Percentiles rank a stretch among this genome's conserved stretches.
phyloP scores from a whole-genome alignment of 1,140 invertebrate species.

The Ectropis grisescens region DNA sequence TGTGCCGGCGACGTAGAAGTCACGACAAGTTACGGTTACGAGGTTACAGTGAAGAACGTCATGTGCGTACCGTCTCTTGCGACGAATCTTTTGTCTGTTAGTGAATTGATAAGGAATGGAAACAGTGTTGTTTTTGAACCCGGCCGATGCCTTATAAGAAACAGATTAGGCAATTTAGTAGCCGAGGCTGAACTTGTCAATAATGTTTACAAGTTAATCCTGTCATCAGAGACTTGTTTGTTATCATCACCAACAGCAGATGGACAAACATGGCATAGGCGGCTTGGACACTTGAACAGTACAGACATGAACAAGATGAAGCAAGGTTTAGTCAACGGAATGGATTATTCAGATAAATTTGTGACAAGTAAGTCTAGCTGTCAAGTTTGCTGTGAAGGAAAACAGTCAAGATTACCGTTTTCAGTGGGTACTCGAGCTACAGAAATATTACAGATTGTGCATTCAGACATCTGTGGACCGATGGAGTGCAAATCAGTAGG shows the following conservation, averaged over 20 bases:
- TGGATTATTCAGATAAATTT: conserved; percentile 12
- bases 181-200: conserved; percentile 7
- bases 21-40: conserved; percentile 11
- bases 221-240: conserved; percentile 3
- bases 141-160: conserved; percentile 3
- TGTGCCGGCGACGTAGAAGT: conserved; percentile 19
- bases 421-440: neutral
- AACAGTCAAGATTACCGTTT: conserved; percentile 2
- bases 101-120: conserved; percentile 24
- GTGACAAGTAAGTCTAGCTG: conserved; percentile 8
- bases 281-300: too few species aligned
- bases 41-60: conserved; percentile 6
- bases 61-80: conserved; percentile 17
- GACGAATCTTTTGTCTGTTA: conserved; percentile 29
- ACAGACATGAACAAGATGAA: too few species aligned
- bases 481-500: neutral
- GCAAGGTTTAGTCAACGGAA: neutral
- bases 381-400: conserved; percentile 7
- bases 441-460: neutral
- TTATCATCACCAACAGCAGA: neutral
- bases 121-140: conserved; percentile 8
- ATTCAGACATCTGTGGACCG: neutral
- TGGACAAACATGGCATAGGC: too few species aligned
- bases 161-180: conserved; percentile 7
- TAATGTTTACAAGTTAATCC: conserved; percentile 9